These are phyloP conservation scores for Alsophila aescularia DNA, from an alignment of 2,888 invertebrate genomes.

Conservation along the genomic window DNA sequence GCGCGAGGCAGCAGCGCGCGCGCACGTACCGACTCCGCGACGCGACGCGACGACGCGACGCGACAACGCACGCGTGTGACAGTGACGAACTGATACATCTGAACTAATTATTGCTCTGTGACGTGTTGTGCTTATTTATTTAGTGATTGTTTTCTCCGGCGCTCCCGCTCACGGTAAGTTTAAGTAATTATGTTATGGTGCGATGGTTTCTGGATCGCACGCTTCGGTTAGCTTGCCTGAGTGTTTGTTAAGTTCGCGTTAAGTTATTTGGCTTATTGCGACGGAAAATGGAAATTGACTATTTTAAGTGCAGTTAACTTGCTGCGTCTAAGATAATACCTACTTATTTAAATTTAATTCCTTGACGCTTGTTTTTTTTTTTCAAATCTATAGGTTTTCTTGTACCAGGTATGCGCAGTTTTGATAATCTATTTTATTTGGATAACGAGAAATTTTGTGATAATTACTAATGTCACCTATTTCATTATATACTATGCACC, in stretches of 20 bases:
- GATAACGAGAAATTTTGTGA: too few relatives aligned
- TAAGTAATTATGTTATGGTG: slow-evolving; percentile 17
- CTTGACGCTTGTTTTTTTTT: too few relatives aligned
- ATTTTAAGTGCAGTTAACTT: slow-evolving; percentile 9
- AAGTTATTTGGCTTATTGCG: slow-evolving; percentile 1
- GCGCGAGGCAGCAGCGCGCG: slow-evolving; percentile 58
- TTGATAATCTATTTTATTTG: too few relatives aligned
- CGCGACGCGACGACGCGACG: slow-evolving; percentile 42
- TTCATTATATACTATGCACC: too few relatives aligned
- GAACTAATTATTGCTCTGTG: slow-evolving; percentile 45
- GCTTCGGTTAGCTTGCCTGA: slow-evolving; percentile 21
- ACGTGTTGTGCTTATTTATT: slow-evolving; percentile 43
- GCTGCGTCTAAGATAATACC: too few relatives aligned
- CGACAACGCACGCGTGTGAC: slow-evolving; percentile 47
- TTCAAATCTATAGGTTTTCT: too few relatives aligned
- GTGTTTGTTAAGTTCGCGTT: slow-evolving; percentile 16
- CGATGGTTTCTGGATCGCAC: slow-evolving; percentile 19
- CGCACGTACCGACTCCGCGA: slow-evolving; percentile 47
- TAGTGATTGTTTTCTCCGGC: slow-evolving; percentile 21
- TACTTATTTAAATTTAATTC: background rate
- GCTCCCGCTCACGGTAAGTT: slow-evolving; percentile 18
- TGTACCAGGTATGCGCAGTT: too few relatives aligned
- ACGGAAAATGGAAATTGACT: slow-evolving; percentile 16
- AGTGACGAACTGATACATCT: slow-evolving; percentile 26
- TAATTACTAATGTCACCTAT: too few relatives aligned